Evolutionary conservation across 2,797 vertebrate species (phyloP).

Genomic region (Hozukius guyotensis): DNA sequence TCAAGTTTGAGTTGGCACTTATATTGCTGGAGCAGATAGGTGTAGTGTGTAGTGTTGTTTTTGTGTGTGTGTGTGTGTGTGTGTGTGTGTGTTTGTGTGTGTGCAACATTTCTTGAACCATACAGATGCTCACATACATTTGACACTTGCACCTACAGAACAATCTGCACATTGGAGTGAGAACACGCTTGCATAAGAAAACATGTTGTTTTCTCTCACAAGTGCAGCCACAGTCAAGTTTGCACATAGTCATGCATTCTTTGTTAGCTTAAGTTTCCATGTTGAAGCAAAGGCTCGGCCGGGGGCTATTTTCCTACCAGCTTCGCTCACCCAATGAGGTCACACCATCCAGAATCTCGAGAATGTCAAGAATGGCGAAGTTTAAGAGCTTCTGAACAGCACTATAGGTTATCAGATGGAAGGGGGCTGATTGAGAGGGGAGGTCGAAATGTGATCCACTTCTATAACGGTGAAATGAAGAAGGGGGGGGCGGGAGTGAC

Average conservation of each 20-base stretch:
- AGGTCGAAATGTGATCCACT: conserved; percentile 53
- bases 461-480: conserved; percentile 43
- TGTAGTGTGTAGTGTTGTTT: not conserved
- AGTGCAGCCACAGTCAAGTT: conserved; percentile 74
- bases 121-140: conserved; percentile 5
- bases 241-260: conserved; percentile 79
- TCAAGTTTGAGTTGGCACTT: not conserved
- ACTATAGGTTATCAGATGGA: conserved; percentile 75
- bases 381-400: conserved; percentile 73
- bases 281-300: conserved; percentile 76
- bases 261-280: conserved; percentile 79
- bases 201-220: conserved; percentile 72
- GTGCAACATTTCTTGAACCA: not conserved
- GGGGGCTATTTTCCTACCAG: conserved; percentile 76
- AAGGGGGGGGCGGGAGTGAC: not conserved
- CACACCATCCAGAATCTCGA: conserved; percentile 73
- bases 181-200: conserved; percentile 35
- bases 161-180: conserved; percentile 23
- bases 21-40: not conserved
- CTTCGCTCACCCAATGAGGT: conserved; percentile 79
- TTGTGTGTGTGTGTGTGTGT: not conserved
- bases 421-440: conserved; percentile 47
- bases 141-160: conserved; percentile 22
- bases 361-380: conserved; percentile 77
- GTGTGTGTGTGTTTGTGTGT: not conserved